Conservation (phyloP, 2,797 vertebrate species). For the Tragelaphus oryx region DNA sequence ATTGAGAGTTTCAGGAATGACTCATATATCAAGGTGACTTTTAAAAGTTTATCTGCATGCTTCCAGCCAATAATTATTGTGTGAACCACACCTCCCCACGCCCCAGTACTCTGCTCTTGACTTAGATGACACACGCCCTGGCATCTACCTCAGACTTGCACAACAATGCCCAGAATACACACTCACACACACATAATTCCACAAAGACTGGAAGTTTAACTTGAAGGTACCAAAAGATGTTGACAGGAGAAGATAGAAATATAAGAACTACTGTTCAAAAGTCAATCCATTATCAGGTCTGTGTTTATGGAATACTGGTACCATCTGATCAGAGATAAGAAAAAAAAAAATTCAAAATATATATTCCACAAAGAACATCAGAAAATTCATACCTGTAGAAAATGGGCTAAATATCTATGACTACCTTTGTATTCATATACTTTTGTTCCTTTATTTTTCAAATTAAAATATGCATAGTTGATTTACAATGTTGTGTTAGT, state of each 20-base stretch:
- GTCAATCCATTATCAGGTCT: not conserved
- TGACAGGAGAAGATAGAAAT: not conserved
- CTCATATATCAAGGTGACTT: slow-evolving; percentile 67
- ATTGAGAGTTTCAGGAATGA: slow-evolving; percentile 53
- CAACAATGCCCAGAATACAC: not conserved
- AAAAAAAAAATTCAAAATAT: not conserved
- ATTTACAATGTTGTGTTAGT: not conserved
- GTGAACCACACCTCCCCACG: too few species aligned
- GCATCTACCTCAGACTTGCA: not conserved
- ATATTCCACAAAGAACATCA: not conserved
- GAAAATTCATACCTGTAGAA: not conserved
- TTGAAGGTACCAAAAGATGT: not conserved
- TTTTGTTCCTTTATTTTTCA: not conserved
- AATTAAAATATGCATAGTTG: not conserved
- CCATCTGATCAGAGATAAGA: not conserved
- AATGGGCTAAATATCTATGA: not conserved
- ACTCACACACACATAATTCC: too few species aligned
- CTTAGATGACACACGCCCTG: not conserved
- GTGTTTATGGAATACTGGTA: not conserved
- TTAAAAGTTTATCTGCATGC: not conserved
- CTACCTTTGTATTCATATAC: not conserved
- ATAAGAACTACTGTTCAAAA: not conserved
- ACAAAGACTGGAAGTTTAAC: not conserved
- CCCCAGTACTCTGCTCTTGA: not conserved
- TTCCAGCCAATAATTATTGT: not conserved